Evolutionary conservation across 2,888 invertebrate genomes (phyloP).

Genomic region (Pachliopta kotzebuea): DNA sequence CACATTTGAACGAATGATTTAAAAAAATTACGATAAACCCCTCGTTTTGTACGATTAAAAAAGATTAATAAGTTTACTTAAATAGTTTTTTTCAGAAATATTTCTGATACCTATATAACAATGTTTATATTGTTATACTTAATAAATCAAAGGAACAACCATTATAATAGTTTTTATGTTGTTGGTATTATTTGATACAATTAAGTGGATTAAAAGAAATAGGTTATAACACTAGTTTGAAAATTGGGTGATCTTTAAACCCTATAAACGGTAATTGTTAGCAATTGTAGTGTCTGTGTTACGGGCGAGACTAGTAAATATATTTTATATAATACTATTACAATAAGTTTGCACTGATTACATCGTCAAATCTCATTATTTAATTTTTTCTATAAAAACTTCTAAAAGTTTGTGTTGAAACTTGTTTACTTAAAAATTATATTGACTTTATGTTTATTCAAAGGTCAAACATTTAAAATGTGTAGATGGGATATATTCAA

Average conservation of each 20-base stretch:
- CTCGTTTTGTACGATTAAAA: no score
- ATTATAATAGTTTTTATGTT: no score
- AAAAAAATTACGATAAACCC: no score
- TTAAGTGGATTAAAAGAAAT: background rate
- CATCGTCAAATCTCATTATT: background rate
- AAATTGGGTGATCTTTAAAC: constrained; percentile 23
- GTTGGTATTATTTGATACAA: no score
- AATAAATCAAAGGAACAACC: no score
- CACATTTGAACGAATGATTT: no score
- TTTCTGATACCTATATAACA: no score
- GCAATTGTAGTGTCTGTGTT: constrained; percentile 11
- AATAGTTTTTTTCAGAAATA: no score
- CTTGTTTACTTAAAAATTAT: constrained; percentile 15
- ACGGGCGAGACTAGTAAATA: constrained; percentile 3
- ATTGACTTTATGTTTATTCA: constrained; percentile 12
- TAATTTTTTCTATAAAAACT: background rate
- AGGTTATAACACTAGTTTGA: constrained; percentile 8
- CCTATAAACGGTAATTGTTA: constrained; percentile 17
- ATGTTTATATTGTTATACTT: no score
- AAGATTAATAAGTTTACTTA: no score
- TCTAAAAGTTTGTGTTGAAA: background rate
- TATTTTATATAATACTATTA: background rate
- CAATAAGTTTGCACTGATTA: background rate
- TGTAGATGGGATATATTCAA: constrained; percentile 35
- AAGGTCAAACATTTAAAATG: constrained; percentile 38